Percentiles rank a stretch among this genome's conserved stretches.
Evolutionary conservation across 2,797 vertebrate species (phyloP).

Genomic region (Paguma larvata): DNA sequence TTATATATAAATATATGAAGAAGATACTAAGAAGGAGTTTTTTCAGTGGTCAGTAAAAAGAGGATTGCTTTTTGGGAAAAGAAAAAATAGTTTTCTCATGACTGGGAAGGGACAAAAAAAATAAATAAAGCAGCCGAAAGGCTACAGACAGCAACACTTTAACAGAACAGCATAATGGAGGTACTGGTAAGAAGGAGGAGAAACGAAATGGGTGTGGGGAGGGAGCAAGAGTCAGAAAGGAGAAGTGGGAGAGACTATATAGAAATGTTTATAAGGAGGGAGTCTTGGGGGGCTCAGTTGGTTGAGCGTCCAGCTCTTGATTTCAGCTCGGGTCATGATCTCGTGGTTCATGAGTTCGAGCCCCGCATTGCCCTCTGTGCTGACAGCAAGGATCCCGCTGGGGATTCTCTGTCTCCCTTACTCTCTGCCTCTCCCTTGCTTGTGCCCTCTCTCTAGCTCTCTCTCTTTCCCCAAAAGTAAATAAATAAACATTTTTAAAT

Average conservation of each 20-base stretch:
- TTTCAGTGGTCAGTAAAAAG: neutral
- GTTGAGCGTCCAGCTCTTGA: too few relatives aligned
- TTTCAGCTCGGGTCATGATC: too few relatives aligned
- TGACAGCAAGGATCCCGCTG: too few relatives aligned
- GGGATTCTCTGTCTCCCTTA: too few relatives aligned
- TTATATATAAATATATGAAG: neutral
- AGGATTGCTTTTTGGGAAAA: neutral
- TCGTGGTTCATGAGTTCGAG: too few relatives aligned
- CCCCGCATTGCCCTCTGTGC: too few relatives aligned
- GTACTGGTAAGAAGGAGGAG: neutral
- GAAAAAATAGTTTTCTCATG: neutral
- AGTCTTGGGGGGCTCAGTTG: neutral
- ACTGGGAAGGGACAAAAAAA: slow-evolving; percentile 59
- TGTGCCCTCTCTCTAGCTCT: too few relatives aligned
- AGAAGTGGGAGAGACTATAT: neutral
- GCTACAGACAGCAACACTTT: slow-evolving; percentile 24
- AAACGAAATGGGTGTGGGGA: neutral
- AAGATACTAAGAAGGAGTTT: neutral
- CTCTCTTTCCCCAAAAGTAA: too few relatives aligned
- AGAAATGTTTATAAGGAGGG: neutral
- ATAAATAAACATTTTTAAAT: too few relatives aligned
- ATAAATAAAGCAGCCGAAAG: neutral
- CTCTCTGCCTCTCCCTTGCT: too few relatives aligned
- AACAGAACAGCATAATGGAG: slow-evolving; percentile 26
- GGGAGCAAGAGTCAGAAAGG: neutral